Evolutionary conservation across 1,140 invertebrate genomes (phyloP).

Genomic region (Anoplophora glabripennis): DNA sequence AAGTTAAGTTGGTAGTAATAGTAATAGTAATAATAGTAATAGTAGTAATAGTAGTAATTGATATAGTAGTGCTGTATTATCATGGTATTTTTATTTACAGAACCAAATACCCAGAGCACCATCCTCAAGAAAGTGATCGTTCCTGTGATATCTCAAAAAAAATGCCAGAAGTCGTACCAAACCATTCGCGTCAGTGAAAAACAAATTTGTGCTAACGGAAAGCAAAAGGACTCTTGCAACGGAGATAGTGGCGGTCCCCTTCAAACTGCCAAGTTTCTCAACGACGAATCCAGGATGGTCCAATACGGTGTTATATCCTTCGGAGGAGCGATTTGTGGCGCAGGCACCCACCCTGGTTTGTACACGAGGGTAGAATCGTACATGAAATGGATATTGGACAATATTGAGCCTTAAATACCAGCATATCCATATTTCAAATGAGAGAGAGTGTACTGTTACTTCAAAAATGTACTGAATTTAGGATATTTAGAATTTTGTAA

Average conservation of each 20-base stretch:
- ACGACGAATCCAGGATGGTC: no score
- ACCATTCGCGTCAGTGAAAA: constrained; percentile 47
- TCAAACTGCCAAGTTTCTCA: constrained; percentile 35
- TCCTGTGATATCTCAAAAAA: constrained; percentile 46
- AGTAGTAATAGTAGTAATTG: neutral
- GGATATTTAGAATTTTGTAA: no score
- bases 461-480: no score
- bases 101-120: constrained; percentile 36
- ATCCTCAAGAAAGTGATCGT: constrained; percentile 55
- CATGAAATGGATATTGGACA: constrained; percentile 55
- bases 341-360: constrained; percentile 57
- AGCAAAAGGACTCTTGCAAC: constrained; percentile 48
- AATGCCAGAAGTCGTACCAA: constrained; percentile 48
- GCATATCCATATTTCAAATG: no score
- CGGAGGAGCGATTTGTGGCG: constrained; percentile 53
- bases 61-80: no score
- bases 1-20: no score
- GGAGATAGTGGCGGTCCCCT: constrained; percentile 49
- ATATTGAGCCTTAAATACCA: constrained; percentile 14
- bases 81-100: no score
- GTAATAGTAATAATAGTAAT: no score
- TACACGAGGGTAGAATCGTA: constrained; percentile 61
- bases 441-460: no score
- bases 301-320: constrained; percentile 49
- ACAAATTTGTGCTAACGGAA: constrained; percentile 62